Conservation (phyloP, 2,113 vertebrate species). For the Chionomys nivalis region DNA sequence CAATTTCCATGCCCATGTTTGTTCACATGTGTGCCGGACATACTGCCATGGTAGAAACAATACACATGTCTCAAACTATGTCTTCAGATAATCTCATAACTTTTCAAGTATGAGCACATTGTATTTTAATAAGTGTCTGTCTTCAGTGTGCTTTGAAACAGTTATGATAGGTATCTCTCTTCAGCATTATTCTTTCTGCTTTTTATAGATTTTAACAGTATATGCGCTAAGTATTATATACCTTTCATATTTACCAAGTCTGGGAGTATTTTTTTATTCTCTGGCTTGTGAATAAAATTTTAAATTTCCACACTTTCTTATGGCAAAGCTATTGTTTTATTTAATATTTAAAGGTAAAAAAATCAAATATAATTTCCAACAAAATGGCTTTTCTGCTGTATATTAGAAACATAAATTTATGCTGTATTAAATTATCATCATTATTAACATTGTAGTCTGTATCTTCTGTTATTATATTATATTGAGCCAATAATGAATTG, state of each 20-base stretch:
- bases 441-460: background rate
- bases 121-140: background rate
- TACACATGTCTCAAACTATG: background rate
- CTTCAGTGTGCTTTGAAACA: background rate
- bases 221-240: background rate
- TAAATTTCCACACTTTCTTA: background rate
- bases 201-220: background rate
- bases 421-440: background rate
- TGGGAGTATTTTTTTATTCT: background rate
- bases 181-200: background rate
- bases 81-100: background rate
- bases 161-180: background rate
- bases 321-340: background rate
- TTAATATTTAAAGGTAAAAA: slow-evolving; percentile 7
- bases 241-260: background rate
- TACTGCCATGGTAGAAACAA: too few species aligned
- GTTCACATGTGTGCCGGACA: background rate
- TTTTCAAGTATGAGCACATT: background rate
- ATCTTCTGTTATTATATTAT: background rate
- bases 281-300: background rate
- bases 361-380: background rate
- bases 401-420: background rate
- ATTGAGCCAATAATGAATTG: background rate
- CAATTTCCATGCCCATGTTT: background rate
- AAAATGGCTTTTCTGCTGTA: background rate